Evolutionary conservation across 2,888 invertebrate species (phyloP), one percentile per base, ranked within the genome.

Genomic region (Sepioteuthis lessoniana): DNA sequence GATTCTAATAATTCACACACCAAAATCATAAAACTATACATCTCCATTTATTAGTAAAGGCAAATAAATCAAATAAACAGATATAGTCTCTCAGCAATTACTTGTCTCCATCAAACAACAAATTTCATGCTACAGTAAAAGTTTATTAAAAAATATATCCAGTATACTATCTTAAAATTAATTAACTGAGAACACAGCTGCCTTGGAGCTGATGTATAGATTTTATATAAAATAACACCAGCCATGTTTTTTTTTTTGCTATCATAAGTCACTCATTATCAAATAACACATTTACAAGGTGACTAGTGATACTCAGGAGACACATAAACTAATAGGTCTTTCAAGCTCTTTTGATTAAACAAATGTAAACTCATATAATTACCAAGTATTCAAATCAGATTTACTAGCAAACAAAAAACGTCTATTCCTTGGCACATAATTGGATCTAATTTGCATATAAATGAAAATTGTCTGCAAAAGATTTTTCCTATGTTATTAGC

Each of bases 341-440:
- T 16, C 76, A 76, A 35, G 19, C n/a, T 76, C 76, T 16, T 16
- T n/a, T n/a, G n/a, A 13, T 3, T 16, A 76, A 76, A 16, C 76
- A n/a, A 76, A 76, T 76, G n/a, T 76, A 76, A n/a, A n/a, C 76
- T 76, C 76, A 35, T n/a, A 76, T 76, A n/a, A 76, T n/a, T 76
- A 76, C n/a, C n/a, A 76, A 76, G 13, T 76, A 76, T 76, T n/a
- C 76, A 76, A n/a, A 76, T 76, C n/a, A n/a, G 13, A 76, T 25
- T 35, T 25, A 55, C 5, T 2, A 55, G 25, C 55, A 55, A 55
- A 55, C 55, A 55, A 55, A 55, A 55, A 16, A n/a, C 76, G 13
- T 76, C n/a, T 76, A 35, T 76, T 76, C 55, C n/a, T 19, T n/a
- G n/a, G 76, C n/a, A n/a, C 2, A 76, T 76, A 19, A 76, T 76